Base-by-base conservation (phyloP, 2,888 invertebrate species). In the Drosophila merina region DNA sequence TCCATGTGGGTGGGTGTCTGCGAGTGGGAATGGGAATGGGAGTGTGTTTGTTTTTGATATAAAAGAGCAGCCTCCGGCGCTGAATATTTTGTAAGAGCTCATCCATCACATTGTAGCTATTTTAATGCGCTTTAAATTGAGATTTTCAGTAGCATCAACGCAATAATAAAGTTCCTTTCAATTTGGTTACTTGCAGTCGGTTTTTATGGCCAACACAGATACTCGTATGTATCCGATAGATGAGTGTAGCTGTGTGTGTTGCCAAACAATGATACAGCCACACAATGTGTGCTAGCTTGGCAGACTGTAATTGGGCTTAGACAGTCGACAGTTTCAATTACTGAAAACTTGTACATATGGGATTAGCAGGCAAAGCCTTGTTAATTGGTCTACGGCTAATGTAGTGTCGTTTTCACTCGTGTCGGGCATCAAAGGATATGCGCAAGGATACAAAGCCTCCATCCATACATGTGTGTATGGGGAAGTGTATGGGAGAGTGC, bases 241-340 rank as follows among this genome's bases (percentile, higher is more conserved):
- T n/a, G 7, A 40, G 14, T 14, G 14, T 14, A 8, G 7, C 14
- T 20, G 20, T 40, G 4, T 4, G 12, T n/a, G n/a, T 20, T 20
- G 33, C 40, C 40, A 42, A 3, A 3, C 52, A 52, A 42, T 31
- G 48, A 42, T 36, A 42, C 33, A 10, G 25, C 20, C 44, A 10
- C 44, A 62, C 44, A 60, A 8, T 40, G 28, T 25, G 7, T 33
- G 44, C 38, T 36, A 25, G 51, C 38, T 48, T 72, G 57, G 57
- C 54, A 57, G 72, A 38, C 72, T 59, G 56, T 73, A 73, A 72
- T 73, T 73, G 72, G 67, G 47, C 72, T 72, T 73, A 73, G 72
- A 73, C 56, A 68, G 72, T 60, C 73, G 73, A 68, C 72, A 73
- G 73, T 73, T 73, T 73, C 68, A 73, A 73, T 73, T 73, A 73